phyloP scores from a whole-genome alignment of 2,797 vertebrate species.

The Oceanodroma leucorhoa region DNA sequence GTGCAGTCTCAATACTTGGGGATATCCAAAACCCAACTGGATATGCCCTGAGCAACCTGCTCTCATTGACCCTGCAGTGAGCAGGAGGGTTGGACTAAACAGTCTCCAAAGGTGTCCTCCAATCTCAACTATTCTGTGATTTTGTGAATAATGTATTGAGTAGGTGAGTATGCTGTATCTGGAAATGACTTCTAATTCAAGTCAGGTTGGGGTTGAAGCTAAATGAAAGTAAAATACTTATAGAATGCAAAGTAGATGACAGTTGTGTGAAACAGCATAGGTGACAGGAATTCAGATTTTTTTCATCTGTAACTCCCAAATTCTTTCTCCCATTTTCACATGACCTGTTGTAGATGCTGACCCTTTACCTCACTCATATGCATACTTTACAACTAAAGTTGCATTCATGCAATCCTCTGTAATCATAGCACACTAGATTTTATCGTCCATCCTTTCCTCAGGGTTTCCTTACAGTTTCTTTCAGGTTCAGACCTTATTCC shows the following conservation, averaged over 20 bases:
- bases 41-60: not conserved
- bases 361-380: not conserved
- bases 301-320: not conserved
- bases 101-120: not conserved
- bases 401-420: not conserved
- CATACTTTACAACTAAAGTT: not conserved
- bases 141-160: not conserved
- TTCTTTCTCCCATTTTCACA: not conserved
- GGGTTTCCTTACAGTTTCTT: not conserved
- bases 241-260: not conserved
- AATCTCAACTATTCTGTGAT: not conserved
- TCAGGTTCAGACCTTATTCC: not conserved
- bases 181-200: not conserved
- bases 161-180: not conserved
- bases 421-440: not conserved
- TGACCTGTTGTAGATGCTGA: not conserved
- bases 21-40: not conserved
- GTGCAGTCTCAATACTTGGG: not conserved
- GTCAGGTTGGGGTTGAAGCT: not conserved
- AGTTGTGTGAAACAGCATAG: not conserved
- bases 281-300: not conserved
- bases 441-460: not conserved
- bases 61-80: not conserved
- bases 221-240: not conserved
- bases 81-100: not conserved